Conservation (phyloP, 2,113 vertebrate species). For the Ammodytes dubius region DNA sequence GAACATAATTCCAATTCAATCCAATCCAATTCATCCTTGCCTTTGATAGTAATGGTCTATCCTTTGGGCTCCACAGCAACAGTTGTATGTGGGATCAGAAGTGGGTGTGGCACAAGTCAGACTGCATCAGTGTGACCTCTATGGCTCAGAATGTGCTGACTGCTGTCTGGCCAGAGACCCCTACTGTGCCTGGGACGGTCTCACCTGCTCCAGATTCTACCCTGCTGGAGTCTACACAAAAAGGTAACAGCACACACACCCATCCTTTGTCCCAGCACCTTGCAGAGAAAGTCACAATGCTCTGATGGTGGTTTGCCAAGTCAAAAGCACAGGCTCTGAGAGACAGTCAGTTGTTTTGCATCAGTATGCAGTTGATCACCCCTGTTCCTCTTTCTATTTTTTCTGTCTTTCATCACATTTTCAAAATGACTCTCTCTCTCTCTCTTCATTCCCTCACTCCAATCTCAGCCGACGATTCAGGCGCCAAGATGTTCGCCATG, state of each 20-base stretch:
- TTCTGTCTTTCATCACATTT: conserved; percentile 45
- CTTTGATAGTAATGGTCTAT: neutral
- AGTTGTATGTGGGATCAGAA: conserved; percentile 92
- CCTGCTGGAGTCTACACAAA: conserved; percentile 90
- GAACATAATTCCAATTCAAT: neutral
- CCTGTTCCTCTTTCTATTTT: neutral
- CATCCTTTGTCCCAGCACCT: neutral
- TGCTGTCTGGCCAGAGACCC: conserved; percentile 97
- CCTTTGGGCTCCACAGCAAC: conserved; percentile 87
- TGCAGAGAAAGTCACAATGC: conserved; percentile 49
- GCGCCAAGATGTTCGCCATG: conserved; percentile 96
- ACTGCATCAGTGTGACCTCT: conserved; percentile 95
- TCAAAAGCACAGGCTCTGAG: conserved; percentile 35
- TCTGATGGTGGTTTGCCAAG: conserved; percentile 38
- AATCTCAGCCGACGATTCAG: conserved; percentile 90
- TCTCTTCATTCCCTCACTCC: conserved; percentile 12
- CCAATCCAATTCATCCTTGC: neutral
- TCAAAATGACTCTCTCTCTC: conserved; percentile 44
- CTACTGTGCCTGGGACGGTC: conserved; percentile 97
- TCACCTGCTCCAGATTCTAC: conserved; percentile 93
- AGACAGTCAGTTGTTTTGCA: conserved; percentile 43
- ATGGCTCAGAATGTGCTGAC: conserved; percentile 94
- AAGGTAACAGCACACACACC: conserved; percentile 84
- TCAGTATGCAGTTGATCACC: conserved; percentile 45
- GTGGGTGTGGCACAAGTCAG: conserved; percentile 90